These are phyloP conservation scores for Amiota minor DNA, from an alignment of 2,888 invertebrate species.

Conservation along the genomic window DNA sequence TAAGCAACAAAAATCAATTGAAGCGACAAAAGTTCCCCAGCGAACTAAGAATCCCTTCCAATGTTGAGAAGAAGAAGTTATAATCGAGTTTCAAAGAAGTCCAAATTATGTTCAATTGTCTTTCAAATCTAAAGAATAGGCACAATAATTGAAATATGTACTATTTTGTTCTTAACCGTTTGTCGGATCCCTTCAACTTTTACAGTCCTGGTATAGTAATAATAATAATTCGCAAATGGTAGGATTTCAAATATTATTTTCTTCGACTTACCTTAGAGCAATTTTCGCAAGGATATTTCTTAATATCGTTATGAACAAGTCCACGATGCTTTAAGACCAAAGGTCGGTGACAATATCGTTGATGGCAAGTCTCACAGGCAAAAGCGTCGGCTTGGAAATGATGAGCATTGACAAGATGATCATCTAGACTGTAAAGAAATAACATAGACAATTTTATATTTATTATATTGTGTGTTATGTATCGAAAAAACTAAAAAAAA, in stretches of 20 bases:
- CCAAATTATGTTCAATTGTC: no score
- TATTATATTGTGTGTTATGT: neutral
- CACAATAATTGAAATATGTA: no score
- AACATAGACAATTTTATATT: neutral
- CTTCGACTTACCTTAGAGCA: slow-evolving; percentile 82
- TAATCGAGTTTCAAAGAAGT: no score
- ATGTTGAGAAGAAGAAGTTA: no score
- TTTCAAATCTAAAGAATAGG: no score
- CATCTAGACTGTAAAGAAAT: slow-evolving; percentile 82
- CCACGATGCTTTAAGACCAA: slow-evolving; percentile 88
- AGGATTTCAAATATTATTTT: neutral
- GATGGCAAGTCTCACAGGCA: slow-evolving; percentile 88
- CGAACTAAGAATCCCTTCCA: no score
- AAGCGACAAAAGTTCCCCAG: no score
- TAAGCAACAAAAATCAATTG: no score
- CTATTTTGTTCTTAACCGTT: no score
- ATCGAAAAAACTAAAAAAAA: slow-evolving; percentile 21
- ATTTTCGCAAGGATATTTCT: slow-evolving; percentile 94
- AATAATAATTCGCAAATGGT: neutral
- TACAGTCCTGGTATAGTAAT: no score
- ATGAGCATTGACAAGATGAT: slow-evolving; percentile 85
- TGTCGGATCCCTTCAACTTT: no score
- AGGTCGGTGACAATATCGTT: slow-evolving; percentile 87
- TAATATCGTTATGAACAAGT: slow-evolving; percentile 84
- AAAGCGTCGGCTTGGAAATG: slow-evolving; percentile 85